Evolutionary conservation across 1,140 invertebrate genomes (phyloP).

Genomic region (Drosophila malerkotliana): DNA sequence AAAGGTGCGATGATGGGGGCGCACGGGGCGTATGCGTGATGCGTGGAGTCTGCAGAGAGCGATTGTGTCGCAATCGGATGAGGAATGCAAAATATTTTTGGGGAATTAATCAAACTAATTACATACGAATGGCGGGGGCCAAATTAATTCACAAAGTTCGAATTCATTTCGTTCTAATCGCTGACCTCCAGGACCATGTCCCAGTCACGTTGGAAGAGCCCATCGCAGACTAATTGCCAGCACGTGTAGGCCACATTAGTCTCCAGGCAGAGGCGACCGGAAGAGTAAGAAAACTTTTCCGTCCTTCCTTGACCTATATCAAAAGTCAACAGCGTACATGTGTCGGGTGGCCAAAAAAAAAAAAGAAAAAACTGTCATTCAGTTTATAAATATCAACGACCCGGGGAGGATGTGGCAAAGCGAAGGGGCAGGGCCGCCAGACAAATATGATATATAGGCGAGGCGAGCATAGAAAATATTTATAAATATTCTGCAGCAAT

Average conservation of each 20-base stretch:
- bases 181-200: background rate
- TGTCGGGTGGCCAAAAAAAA: slow-evolving; percentile 18
- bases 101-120: slow-evolving; percentile 30
- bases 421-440: background rate
- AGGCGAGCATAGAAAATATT: slow-evolving; percentile 39
- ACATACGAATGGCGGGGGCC: slow-evolving; percentile 7
- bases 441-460: slow-evolving; percentile 37
- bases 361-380: slow-evolving; percentile 34
- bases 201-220: slow-evolving; percentile 19
- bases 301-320: slow-evolving; percentile 42
- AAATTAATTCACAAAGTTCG: slow-evolving; percentile 39
- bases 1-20: slow-evolving; percentile 25
- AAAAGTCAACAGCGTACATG: slow-evolving; percentile 52
- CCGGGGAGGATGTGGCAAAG: slow-evolving; percentile 1
- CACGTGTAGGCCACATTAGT: slow-evolving; percentile 49
- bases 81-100: slow-evolving; percentile 14
- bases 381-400: slow-evolving; percentile 43
- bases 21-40: slow-evolving; percentile 48
- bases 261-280: background rate
- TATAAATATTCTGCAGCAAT: slow-evolving; percentile 57
- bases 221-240: slow-evolving; percentile 51
- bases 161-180: slow-evolving; percentile 40
- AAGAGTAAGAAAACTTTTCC: slow-evolving; percentile 19
- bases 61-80: slow-evolving; percentile 4
- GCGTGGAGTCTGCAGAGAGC: background rate